Percentiles rank a stretch among this genome's conserved stretches.
Conservation (phyloP, 1,140 invertebrate genomes). For the Delia radicum region DNA sequence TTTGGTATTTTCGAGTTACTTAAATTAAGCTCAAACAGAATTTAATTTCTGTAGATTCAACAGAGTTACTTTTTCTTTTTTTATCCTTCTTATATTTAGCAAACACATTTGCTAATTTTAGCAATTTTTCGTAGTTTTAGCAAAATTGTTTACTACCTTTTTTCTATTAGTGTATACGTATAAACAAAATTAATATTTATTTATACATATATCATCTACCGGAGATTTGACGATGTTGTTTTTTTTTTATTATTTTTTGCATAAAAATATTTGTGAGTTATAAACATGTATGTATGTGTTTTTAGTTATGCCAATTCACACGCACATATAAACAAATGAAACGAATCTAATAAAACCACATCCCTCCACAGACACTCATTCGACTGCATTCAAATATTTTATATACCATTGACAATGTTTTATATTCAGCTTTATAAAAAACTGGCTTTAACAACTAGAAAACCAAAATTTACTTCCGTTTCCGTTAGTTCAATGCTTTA, state of each 20-base stretch:
- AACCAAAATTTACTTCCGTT: not conserved
- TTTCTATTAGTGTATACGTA: no score
- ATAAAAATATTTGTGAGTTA: not conserved
- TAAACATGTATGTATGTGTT: not conserved
- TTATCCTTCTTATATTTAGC: no score
- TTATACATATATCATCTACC: not conserved
- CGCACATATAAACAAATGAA: not conserved
- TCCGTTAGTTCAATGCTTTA: not conserved
- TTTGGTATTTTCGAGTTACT: no score
- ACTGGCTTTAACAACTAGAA: not conserved
- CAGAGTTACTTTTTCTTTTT: no score
- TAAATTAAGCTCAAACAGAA: no score
- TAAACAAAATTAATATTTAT: not conserved
- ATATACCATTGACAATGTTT: not conserved
- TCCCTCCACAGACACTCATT: not conserved
- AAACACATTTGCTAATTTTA: no score
- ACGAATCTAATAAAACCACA: not conserved
- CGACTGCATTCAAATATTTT: not conserved
- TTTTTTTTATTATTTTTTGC: no score
- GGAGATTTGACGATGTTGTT: not conserved
- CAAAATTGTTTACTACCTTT: no score
- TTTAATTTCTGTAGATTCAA: no score
- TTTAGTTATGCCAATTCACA: not conserved
- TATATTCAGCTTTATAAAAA: not conserved
- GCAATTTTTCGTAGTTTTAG: no score